A percentile compares a stretch with the other conserved stretches of the same genome.
These are phyloP conservation scores for Pantala flavescens DNA, from an alignment of 1,140 invertebrate species.

Conservation along the genomic window DNA sequence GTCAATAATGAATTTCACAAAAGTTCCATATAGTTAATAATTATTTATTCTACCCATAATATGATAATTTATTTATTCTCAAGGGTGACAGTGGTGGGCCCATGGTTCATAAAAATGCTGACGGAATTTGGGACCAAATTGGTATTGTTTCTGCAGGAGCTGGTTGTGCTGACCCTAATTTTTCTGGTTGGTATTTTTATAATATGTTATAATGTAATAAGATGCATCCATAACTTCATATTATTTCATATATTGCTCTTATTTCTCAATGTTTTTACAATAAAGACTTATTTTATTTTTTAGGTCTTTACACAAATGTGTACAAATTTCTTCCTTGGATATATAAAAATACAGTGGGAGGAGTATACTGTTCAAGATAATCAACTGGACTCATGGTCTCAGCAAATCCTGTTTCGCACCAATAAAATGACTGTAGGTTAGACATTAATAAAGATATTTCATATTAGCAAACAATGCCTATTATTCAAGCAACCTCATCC, in stretches of 20 bases:
- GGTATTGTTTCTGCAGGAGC: background rate
- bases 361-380: background rate
- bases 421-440: no score
- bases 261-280: no score
- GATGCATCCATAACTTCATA: no score
- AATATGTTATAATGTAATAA: no score
- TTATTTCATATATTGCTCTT: no score
- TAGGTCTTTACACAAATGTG: background rate
- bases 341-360: background rate
- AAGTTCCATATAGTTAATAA: no score
- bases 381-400: background rate
- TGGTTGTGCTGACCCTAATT: background rate
- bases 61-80: no score
- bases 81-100: background rate
- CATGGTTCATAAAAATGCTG: background rate
- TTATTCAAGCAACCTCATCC: no score
- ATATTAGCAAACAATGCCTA: no score
- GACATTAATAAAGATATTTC: no score
- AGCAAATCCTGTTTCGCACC: no score
- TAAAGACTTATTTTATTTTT: background rate
- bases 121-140: background rate
- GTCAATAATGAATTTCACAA: background rate
- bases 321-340: background rate
- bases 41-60: no score
- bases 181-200: background rate